Evolutionary conservation across 1,140 invertebrate species (phyloP).

Genomic region (Nephila pilipes): DNA sequence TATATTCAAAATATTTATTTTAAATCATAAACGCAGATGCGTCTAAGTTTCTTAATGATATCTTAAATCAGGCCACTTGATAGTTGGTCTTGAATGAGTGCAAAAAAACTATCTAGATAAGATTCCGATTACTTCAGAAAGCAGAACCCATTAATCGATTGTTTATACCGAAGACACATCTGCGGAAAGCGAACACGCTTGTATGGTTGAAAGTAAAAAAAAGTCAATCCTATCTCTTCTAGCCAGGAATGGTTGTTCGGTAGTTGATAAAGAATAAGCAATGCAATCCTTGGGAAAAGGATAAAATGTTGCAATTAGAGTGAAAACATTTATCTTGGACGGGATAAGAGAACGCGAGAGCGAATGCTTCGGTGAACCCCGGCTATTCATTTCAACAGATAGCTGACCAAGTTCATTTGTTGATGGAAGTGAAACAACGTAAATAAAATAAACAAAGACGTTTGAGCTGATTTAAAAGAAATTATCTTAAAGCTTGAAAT

Average conservation of each 20-base stretch:
- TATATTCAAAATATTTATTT: too few relatives aligned
- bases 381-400: slow-evolving; percentile 2
- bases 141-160: slow-evolving; percentile 49
- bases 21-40: too few relatives aligned
- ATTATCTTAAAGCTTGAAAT: too few relatives aligned
- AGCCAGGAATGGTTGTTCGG: neutral
- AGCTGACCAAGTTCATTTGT: slow-evolving; percentile 38
- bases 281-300: slow-evolving; percentile 10
- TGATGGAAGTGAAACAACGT: slow-evolving; percentile 27
- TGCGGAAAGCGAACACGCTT: neutral
- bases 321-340: slow-evolving; percentile 49
- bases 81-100: neutral
- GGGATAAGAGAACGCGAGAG: neutral
- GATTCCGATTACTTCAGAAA: neutral
- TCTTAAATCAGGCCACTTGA: neutral
- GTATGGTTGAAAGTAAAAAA: neutral
- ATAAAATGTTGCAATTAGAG: slow-evolving; percentile 48
- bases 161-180: slow-evolving; percentile 30
- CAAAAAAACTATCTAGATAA: slow-evolving; percentile 12
- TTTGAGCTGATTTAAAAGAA: too few relatives aligned
- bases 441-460: too few relatives aligned
- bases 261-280: slow-evolving; percentile 54
- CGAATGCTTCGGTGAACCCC: neutral
- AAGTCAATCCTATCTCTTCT: slow-evolving; percentile 16
- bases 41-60: too few relatives aligned